phyloP scores from a whole-genome alignment of 1,140 invertebrate species.

The Drosophila arizonae region DNA sequence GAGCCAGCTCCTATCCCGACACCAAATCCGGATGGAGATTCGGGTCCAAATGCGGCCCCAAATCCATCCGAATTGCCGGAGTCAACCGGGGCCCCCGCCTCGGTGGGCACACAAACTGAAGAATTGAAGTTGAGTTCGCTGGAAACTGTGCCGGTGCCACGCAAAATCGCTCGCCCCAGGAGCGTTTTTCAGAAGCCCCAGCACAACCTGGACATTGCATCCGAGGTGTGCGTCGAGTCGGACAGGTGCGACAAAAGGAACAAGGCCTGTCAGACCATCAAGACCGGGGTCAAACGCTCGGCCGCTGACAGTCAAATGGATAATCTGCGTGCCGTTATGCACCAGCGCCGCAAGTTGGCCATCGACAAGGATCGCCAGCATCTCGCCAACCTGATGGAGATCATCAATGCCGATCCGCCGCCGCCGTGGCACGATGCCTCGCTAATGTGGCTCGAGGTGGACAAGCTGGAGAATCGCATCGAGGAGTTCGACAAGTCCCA shows the following conservation, averaged over 20 bases:
- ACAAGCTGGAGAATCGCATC: slow-evolving; percentile 2
- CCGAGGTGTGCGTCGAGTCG: neutral
- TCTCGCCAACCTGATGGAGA: neutral
- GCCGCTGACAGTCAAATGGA: neutral
- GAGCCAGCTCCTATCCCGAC: too few relatives aligned
- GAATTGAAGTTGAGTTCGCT: too few relatives aligned
- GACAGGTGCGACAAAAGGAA: neutral
- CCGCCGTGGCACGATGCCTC: neutral
- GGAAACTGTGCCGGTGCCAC: too few relatives aligned
- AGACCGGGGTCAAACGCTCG: neutral
- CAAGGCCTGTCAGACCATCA: neutral
- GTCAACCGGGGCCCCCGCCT: too few relatives aligned
- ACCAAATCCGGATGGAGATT: too few relatives aligned
- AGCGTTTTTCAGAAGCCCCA: neutral
- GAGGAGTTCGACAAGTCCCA: neutral
- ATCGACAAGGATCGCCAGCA: neutral
- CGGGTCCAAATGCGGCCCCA: too few relatives aligned
- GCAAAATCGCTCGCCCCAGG: neutral
- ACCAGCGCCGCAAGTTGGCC: neutral
- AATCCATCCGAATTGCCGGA: too few relatives aligned
- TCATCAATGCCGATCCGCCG: neutral
- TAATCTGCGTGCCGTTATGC: neutral
- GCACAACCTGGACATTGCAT: too few relatives aligned
- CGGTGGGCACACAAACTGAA: too few relatives aligned
- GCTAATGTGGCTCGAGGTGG: neutral